A percentile compares a stretch with the other conserved stretches of the same genome.
These are phyloP conservation scores for Aphrocallistes beatrix DNA, from an alignment of 37 sponge, comb jelly and placozoan genomes.

Conservation along the genomic window DNA sequence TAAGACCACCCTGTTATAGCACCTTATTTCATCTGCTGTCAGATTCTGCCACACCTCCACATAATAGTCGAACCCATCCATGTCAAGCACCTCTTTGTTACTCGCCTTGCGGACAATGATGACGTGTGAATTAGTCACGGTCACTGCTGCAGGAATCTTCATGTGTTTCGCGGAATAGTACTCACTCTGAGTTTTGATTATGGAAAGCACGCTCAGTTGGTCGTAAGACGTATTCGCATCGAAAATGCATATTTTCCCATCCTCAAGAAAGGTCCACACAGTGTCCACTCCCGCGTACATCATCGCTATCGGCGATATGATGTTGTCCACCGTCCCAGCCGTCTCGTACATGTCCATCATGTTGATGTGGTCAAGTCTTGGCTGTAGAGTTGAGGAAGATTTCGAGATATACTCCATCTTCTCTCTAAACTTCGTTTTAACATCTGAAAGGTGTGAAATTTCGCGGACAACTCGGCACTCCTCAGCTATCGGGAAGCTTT, in stretches of 20 bases:
- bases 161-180: neutral
- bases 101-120: slow-evolving; percentile 11
- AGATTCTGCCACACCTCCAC: slow-evolving; percentile 10
- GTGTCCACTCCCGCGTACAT: neutral
- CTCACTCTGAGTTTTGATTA: neutral
- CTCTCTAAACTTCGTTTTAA: neutral
- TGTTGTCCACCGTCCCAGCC: neutral
- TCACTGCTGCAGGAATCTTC: slow-evolving; percentile 4
- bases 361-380: neutral
- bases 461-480: neutral
- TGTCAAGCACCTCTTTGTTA: neutral
- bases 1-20: neutral
- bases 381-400: neutral
- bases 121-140: neutral
- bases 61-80: slow-evolving; percentile 8
- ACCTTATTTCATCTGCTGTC: slow-evolving; percentile 1
- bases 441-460: neutral
- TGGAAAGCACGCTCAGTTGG: neutral
- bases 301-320: neutral
- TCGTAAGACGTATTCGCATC: neutral
- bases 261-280: neutral
- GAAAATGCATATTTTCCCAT: neutral
- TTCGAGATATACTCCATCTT: neutral
- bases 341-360: neutral
- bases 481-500: neutral